Conservation (phyloP, 92 coral and sea anemone genomes). For the Epizoanthus illoricatus region DNA sequence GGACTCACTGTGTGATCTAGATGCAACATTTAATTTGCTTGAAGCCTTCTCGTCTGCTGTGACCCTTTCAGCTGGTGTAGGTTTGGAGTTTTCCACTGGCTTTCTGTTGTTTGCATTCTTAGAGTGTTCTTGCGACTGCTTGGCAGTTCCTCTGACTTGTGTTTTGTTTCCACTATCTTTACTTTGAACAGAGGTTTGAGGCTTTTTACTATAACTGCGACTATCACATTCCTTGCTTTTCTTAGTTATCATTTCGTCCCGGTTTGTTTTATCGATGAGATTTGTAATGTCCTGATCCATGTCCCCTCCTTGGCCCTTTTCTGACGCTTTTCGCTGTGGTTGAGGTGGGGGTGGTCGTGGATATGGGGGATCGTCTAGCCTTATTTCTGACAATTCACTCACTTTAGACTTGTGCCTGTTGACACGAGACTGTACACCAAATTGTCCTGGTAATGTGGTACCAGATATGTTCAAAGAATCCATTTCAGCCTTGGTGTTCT, state of each 20-base stretch:
- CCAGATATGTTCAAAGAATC: background rate
- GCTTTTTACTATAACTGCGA: conserved; percentile 26
- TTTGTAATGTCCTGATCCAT: conserved; percentile 10
- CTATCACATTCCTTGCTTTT: conserved; percentile 10
- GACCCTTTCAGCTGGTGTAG: conserved; percentile 3
- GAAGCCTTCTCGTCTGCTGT: background rate
- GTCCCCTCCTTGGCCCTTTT: background rate
- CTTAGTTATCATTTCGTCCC: conserved; percentile 1
- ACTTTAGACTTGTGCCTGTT: conserved; percentile 53
- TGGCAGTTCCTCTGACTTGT: background rate
- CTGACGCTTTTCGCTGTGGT: background rate
- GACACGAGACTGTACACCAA: conserved; percentile 3
- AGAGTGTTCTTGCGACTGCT: conserved; percentile 26
- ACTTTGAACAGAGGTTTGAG: background rate
- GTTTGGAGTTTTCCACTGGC: conserved; percentile 16
- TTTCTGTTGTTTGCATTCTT: conserved; percentile 14
- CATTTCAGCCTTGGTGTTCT: conserved; percentile 5
- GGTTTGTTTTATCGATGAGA: background rate
- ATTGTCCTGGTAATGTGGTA: conserved; percentile 16
- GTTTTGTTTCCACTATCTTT: background rate
- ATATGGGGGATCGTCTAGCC: conserved; percentile 57
- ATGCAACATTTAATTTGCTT: conserved; percentile 4
- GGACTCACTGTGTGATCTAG: conserved; percentile 22
- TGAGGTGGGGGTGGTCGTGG: conserved; percentile 15
- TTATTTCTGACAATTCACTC: conserved; percentile 58